A percentile compares a stretch with the other conserved stretches of the same genome.
These are phyloP conservation scores for Tetramorium parvispinum DNA, from an alignment of 1,140 invertebrate species.

Conservation along the genomic window DNA sequence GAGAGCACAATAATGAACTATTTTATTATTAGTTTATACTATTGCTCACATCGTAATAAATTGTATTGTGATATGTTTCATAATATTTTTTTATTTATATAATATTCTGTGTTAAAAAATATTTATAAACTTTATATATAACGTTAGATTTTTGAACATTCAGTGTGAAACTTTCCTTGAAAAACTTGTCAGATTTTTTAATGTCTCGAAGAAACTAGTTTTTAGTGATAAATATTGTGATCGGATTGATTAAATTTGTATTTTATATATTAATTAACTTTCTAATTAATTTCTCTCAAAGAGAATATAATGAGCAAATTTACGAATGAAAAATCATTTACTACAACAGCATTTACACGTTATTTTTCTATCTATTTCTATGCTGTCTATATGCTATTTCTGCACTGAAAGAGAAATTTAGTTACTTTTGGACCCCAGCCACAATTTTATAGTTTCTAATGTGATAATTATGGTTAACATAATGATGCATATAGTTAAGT, in stretches of 20 bases:
- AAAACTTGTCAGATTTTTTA: not conserved
- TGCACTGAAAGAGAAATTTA: no score
- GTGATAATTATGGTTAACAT: no score
- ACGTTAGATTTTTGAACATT: not conserved
- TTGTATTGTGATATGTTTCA: not conserved
- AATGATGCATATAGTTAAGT: no score
- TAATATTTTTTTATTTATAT: not conserved
- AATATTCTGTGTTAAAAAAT: not conserved
- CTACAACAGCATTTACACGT: not conserved
- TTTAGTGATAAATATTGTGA: not conserved
- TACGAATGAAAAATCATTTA: not conserved
- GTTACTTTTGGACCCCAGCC: no score
- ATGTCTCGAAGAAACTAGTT: not conserved
- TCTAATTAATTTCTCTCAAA: not conserved
- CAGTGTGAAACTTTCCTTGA: not conserved
- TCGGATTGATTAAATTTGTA: not conserved
- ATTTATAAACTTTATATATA: not conserved
- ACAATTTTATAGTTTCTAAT: no score
- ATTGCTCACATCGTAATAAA: not conserved
- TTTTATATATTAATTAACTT: not conserved
- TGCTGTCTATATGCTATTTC: not conserved
- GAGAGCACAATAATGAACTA: not conserved
- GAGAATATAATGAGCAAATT: not conserved
- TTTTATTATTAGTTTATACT: not conserved
- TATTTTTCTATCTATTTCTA: not conserved